phyloP scores from a whole-genome alignment of 2,888 invertebrate species.

The Ceramica pisi region DNA sequence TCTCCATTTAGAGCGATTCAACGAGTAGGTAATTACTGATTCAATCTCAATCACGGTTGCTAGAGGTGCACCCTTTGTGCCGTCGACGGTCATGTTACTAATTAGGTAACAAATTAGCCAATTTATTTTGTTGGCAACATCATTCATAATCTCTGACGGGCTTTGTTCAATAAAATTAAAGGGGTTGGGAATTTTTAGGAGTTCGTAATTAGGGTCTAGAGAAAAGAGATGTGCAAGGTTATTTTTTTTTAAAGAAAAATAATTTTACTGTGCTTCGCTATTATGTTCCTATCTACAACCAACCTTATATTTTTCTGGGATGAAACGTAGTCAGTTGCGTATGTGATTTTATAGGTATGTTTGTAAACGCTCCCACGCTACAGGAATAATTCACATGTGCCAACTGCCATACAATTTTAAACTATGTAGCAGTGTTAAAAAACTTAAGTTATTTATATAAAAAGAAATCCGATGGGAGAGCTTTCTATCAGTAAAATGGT shows the following conservation, averaged over 20 bases:
- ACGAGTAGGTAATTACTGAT: constrained; percentile 33
- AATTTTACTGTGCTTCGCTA: no score
- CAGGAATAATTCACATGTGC: no score
- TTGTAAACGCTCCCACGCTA: no score
- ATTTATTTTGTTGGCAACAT: constrained; percentile 37
- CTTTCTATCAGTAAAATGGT: no score
- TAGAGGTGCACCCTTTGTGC: constrained; percentile 41
- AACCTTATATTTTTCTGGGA: no score
- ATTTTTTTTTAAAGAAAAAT: not conserved
- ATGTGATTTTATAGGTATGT: no score
- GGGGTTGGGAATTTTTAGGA: not conserved
- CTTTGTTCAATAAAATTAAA: constrained; percentile 26
- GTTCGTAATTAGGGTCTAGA: not conserved
- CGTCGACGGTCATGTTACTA: constrained; percentile 17
- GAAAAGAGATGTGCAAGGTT: not conserved
- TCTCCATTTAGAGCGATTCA: constrained; percentile 28
- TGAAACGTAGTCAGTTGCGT: no score
- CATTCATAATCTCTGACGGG: constrained; percentile 31
- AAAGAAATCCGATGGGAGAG: no score
- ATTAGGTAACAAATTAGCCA: constrained; percentile 51
- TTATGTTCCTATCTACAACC: no score
- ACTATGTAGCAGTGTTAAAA: no score
- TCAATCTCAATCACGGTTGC: constrained; percentile 31
- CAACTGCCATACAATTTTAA: no score
- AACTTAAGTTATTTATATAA: no score